These are phyloP conservation scores for Philereme transversata DNA, from an alignment of 2,888 invertebrate species.

Conservation along the genomic window DNA sequence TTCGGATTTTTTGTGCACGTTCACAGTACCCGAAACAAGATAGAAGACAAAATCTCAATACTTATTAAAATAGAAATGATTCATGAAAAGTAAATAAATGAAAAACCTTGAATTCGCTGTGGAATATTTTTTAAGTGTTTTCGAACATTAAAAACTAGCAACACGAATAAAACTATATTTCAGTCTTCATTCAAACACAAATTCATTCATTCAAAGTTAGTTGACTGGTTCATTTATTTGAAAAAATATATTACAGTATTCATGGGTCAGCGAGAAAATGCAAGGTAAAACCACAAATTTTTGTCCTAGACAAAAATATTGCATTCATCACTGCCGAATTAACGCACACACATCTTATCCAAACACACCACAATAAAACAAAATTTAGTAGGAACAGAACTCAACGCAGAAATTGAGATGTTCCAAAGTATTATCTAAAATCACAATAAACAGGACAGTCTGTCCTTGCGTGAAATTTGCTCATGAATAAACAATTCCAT, in stretches of 20 bases:
- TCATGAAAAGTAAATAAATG: constrained; percentile 43
- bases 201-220: constrained; percentile 47
- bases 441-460: constrained; percentile 44
- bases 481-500: constrained; percentile 49
- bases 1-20: constrained; percentile 12
- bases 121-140: constrained; percentile 37
- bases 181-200: constrained; percentile 77
- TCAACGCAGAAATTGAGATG: constrained; percentile 33
- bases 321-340: constrained; percentile 15
- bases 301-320: constrained; percentile 34
- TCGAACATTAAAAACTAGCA: constrained; percentile 52
- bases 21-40: constrained; percentile 14
- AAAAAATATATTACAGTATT: constrained; percentile 32
- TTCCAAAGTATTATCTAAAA: constrained; percentile 38
- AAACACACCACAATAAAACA: constrained; percentile 22
- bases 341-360: constrained; percentile 18
- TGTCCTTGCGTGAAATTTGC: constrained; percentile 43
- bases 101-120: constrained; percentile 33
- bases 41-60: constrained; percentile 29
- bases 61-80: constrained; percentile 42
- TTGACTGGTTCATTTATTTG: constrained; percentile 24
- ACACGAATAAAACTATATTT: constrained; percentile 66
- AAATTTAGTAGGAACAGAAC: constrained; percentile 32
- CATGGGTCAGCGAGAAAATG: constrained; percentile 29
- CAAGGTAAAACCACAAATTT: constrained; percentile 31